These are phyloP conservation scores for Aplysina aerophoba DNA, from an alignment of 37 sponge, comb jelly and placozoan genomes.

Conservation along the genomic window DNA sequence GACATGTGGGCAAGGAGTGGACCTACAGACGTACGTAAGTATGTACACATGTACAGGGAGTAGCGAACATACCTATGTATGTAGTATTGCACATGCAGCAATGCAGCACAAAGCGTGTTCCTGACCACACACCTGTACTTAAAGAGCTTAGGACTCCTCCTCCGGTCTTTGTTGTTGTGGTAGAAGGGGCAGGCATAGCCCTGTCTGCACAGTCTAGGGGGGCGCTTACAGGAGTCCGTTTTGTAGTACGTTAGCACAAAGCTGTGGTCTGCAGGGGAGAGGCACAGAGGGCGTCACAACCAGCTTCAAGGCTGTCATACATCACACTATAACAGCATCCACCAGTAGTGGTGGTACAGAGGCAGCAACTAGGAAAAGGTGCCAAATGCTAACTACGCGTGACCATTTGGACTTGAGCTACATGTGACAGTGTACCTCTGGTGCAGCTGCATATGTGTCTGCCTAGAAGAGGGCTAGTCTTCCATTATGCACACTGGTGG, in stretches of 20 bases:
- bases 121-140: conserved; percentile 75
- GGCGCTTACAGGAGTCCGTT: conserved; percentile 92
- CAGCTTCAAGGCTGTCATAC: neutral
- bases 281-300: too few relatives aligned
- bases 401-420: too few relatives aligned
- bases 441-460: too few relatives aligned
- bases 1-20: conserved; percentile 97
- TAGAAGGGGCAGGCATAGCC: conserved; percentile 99
- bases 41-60: neutral
- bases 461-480: too few relatives aligned
- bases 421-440: too few relatives aligned
- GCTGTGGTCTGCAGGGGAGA: conserved; percentile 68
- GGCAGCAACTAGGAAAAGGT: neutral
- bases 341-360: neutral
- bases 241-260: conserved; percentile 98
- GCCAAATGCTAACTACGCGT: too few relatives aligned
- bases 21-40: conserved; percentile 47
- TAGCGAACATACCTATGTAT: neutral
- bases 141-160: conserved; percentile 83
- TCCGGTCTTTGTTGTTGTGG: conserved; percentile 94
- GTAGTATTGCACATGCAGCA: neutral
- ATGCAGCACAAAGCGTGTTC: too few relatives aligned
- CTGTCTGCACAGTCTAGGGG: conserved; percentile 93
- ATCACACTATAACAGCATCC: neutral
- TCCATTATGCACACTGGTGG: too few relatives aligned